Conservation (phyloP, 2,797 vertebrate genomes). For the Periophthalmus magnuspinnatus region DNA sequence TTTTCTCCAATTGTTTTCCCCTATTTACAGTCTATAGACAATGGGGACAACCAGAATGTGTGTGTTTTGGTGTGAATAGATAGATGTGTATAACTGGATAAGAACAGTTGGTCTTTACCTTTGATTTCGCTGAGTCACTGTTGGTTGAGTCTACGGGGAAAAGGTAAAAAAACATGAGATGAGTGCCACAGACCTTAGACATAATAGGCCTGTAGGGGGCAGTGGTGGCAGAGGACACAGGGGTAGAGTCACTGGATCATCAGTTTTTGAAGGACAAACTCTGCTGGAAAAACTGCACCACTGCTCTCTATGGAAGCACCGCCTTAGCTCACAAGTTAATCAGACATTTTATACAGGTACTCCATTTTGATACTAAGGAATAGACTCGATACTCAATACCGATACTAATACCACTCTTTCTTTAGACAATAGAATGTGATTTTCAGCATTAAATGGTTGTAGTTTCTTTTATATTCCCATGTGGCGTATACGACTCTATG, state of each 20-base stretch:
- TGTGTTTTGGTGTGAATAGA: too few relatives aligned
- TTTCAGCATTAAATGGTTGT: too few relatives aligned
- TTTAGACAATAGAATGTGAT: too few relatives aligned
- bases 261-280: constrained; percentile 16
- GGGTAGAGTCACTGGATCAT: constrained; percentile 27
- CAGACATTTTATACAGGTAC: constrained; percentile 19
- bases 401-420: too few relatives aligned
- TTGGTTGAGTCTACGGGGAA: constrained; percentile 86
- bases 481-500: too few relatives aligned
- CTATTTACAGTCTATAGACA: too few relatives aligned
- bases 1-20: too few relatives aligned
- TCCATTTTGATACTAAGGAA: too few relatives aligned
- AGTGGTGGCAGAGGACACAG: constrained; percentile 55
- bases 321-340: constrained; percentile 2
- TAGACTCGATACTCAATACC: too few relatives aligned
- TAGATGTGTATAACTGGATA: background rate
- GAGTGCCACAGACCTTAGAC: background rate
- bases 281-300: constrained; percentile 17
- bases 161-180: constrained; percentile 23
- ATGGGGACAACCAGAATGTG: background rate
- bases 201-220: constrained; percentile 27
- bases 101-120: constrained; percentile 76
- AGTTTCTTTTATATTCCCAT: too few relatives aligned
- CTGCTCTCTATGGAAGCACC: constrained; percentile 1
- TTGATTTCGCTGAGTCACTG: constrained; percentile 92